Percentiles rank a stretch among this genome's conserved stretches.
Conservation (phyloP, 1,140 invertebrate species). For the Drosophila melanogaster region Release_6_plus_ISO1_MT NT_033777.3:28740501-28741000, state of each 20-base stretch:
- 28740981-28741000: conserved; percentile 24
- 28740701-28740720: conserved; percentile 97
- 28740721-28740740: conserved; percentile 97
- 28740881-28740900: conserved; percentile 83
- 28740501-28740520: conserved; percentile 88
- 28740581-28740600: conserved; percentile 87
- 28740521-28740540: conserved; percentile 98
- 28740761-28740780: conserved; percentile 96
- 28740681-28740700: neutral
- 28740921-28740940: conserved; percentile 36
- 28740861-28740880: conserved; percentile 92
- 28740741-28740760: conserved; percentile 96
- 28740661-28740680: neutral
- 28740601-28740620: conserved; percentile 89
- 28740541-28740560: conserved; percentile 95
- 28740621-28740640: conserved; percentile 89
- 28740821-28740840: conserved; percentile 95
- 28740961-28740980: conserved; percentile 43
- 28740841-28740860: conserved; percentile 95
- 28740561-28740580: conserved; percentile 90
- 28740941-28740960: conserved; percentile 53
- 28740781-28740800: conserved; percentile 87
- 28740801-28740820: conserved; percentile 91
- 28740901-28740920: conserved; percentile 60
- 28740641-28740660: neutral